A percentile compares a stretch with the other conserved stretches of the same genome.
Evolutionary conservation across 2,888 invertebrate species (phyloP).

Genomic region (Nezara viridula): DNA sequence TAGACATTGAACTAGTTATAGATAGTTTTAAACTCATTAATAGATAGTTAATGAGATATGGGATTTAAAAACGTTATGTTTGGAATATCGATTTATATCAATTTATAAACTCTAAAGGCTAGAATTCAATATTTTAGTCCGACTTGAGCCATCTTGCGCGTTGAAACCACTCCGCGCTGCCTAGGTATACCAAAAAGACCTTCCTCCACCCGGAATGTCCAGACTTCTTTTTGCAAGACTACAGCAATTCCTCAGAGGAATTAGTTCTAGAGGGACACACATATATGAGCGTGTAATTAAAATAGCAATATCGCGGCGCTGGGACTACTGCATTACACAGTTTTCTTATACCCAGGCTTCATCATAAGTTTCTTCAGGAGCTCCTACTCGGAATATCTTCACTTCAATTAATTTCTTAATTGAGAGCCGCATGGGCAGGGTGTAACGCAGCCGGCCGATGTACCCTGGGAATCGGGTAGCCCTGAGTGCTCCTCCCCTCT

Average conservation of each 20-base stretch:
- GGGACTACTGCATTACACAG: background rate
- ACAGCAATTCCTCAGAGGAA: background rate
- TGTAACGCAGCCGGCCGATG: background rate
- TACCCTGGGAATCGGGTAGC: background rate
- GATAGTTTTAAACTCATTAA: too few relatives aligned
- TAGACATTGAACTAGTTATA: too few relatives aligned
- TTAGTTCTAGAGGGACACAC: slow-evolving; percentile 12
- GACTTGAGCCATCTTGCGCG: too few relatives aligned
- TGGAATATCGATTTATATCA: too few relatives aligned
- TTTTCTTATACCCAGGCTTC: slow-evolving; percentile 2
- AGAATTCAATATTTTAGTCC: too few relatives aligned
- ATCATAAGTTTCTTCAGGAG: background rate
- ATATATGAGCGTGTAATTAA: background rate
- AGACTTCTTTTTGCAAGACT: background rate
- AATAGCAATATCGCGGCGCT: background rate
- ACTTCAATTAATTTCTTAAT: slow-evolving; percentile 53
- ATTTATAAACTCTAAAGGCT: too few relatives aligned
- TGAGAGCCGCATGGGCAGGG: background rate
- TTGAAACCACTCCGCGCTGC: background rate
- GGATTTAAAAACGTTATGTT: too few relatives aligned
- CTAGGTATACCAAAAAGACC: background rate
- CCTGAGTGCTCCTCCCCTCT: slow-evolving; percentile 12
- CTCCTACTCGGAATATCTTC: background rate
- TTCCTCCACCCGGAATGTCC: background rate
- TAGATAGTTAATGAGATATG: too few relatives aligned